phyloP scores from a whole-genome alignment of 1,140 invertebrate species.

The Dendroctonus ponderosae region DNA sequence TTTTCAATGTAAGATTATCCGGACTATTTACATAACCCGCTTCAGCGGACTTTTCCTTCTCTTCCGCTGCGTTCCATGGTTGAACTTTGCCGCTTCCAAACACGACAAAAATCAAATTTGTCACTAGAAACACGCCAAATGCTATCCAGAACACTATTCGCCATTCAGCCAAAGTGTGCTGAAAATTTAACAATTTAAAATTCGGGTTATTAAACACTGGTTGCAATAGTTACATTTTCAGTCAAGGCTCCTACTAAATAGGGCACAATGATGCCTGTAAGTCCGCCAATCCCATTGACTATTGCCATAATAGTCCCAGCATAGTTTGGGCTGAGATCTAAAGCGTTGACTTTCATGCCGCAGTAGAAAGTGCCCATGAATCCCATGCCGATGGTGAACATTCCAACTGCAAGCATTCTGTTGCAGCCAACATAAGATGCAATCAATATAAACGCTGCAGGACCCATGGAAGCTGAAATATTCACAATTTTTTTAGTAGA shows the following conservation, averaged over 20 bases:
- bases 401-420: constrained; percentile 59
- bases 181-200: constrained; percentile 43
- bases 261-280: constrained; percentile 78
- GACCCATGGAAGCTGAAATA: constrained; percentile 67
- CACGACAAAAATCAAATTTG: constrained; percentile 69
- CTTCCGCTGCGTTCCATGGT: constrained; percentile 43
- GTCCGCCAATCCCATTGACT: constrained; percentile 78
- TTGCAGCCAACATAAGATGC: constrained; percentile 80
- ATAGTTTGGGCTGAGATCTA: constrained; percentile 81
- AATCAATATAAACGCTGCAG: constrained; percentile 74
- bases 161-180: constrained; percentile 75
- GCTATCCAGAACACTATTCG: constrained; percentile 78
- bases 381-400: constrained; percentile 71
- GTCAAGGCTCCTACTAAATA: constrained; percentile 64
- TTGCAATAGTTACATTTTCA: constrained; percentile 41
- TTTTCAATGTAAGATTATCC: constrained; percentile 14
- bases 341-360: constrained; percentile 75
- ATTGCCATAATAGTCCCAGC: constrained; percentile 81
- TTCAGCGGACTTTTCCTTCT: constrained; percentile 25
- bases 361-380: constrained; percentile 75
- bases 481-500: background rate
- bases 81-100: constrained; percentile 71
- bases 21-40: constrained; percentile 14
- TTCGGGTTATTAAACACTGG: background rate
- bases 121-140: constrained; percentile 67